phyloP scores from a whole-genome alignment of 1,140 invertebrate genomes.

The Ooceraea biroi region DNA sequence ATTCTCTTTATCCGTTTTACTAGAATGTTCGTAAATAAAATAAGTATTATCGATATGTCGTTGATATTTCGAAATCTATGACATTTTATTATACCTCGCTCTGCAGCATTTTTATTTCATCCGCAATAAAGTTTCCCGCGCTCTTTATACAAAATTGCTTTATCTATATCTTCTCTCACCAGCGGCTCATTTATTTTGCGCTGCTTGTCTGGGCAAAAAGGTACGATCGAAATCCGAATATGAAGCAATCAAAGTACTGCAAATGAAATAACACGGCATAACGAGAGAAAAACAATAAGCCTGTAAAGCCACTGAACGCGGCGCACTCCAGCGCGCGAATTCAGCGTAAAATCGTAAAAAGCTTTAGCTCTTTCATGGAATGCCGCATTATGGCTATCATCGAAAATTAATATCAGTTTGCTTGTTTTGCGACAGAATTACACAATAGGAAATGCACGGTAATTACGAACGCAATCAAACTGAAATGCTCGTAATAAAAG shows the following conservation, averaged over 20 bases:
- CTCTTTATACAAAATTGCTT: neutral
- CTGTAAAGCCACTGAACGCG: neutral
- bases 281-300: constrained; percentile 43
- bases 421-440: constrained; percentile 49
- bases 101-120: neutral
- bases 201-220: constrained; percentile 19
- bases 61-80: neutral
- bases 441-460: constrained; percentile 31
- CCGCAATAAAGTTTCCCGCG: neutral
- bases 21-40: neutral
- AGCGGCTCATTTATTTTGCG: constrained; percentile 25
- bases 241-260: constrained; percentile 40
- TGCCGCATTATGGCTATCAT: constrained; percentile 36
- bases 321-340: constrained; percentile 12
- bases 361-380: constrained; percentile 16
- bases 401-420: constrained; percentile 61
- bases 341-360: constrained; percentile 38
- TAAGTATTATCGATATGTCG: neutral
- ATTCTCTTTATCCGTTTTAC: neutral
- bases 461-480: constrained; percentile 52
- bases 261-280: constrained; percentile 26
- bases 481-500: constrained; percentile 48
- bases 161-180: neutral
- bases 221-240: constrained; percentile 24
- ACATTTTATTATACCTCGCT: neutral